A percentile compares a stretch with the other conserved stretches of the same genome.
Evolutionary conservation across 2,888 invertebrate genomes (phyloP).

Genomic region (Meiosimyza decipiens): DNA sequence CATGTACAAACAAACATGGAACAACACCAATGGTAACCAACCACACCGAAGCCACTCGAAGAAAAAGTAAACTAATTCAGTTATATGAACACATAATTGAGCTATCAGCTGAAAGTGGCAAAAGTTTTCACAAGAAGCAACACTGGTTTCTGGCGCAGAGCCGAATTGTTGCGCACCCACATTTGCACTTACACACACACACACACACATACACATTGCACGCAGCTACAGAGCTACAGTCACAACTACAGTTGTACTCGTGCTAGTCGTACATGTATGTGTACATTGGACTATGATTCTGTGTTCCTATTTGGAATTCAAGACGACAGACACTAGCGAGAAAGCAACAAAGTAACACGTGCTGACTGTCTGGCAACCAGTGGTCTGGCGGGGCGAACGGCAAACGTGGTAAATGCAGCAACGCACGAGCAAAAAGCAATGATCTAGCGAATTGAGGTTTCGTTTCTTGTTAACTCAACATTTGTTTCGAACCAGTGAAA

Average conservation of each 20-base stretch:
- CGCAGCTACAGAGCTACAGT: neutral
- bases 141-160: conserved; percentile 24
- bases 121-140: conserved; percentile 38
- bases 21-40: conserved; percentile 18
- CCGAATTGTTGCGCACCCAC: conserved; percentile 18
- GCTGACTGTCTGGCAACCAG: neutral
- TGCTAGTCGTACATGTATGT: neutral
- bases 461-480: neutral
- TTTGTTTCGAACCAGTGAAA: too few species aligned
- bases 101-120: conserved; percentile 41
- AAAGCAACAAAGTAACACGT: conserved; percentile 18
- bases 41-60: conserved; percentile 21
- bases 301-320: conserved; percentile 16
- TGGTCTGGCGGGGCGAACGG: neutral
- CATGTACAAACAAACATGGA: conserved; percentile 30
- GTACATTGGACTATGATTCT: neutral
- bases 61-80: conserved; percentile 43
- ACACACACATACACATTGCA: conserved; percentile 9
- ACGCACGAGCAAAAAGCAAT: conserved; percentile 12
- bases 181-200: conserved; percentile 7
- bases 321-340: neutral
- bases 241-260: neutral
- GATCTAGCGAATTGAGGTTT: neutral
- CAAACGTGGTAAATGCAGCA: neutral
- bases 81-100: conserved; percentile 44